phyloP scores from a whole-genome alignment of 2,888 invertebrate genomes.

The Tribolium freemani region DNA sequence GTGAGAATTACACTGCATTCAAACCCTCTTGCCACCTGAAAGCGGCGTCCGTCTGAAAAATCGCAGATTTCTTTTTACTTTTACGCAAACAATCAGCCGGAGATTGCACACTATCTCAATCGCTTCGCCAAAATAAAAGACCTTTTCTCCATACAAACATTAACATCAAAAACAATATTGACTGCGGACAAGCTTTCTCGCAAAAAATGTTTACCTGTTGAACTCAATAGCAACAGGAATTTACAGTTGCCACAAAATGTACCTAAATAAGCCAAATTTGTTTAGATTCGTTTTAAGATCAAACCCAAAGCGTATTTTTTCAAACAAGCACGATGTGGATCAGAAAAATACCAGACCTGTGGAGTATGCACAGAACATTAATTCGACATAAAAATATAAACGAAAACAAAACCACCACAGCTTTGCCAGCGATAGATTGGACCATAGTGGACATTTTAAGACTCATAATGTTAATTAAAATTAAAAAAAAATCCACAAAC shows the following conservation, averaged over 20 bases:
- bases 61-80: conserved; percentile 40
- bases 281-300: conserved; percentile 9
- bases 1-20: conserved; percentile 62
- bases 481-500: no score
- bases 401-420: no score
- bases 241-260: conserved; percentile 28
- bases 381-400: no score
- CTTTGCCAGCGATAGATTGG: no score
- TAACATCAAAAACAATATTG: conserved; percentile 30
- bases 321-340: no score
- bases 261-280: conserved; percentile 19
- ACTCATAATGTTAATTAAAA: no score
- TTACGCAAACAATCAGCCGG: conserved; percentile 6
- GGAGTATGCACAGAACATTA: no score
- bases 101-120: background rate
- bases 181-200: background rate
- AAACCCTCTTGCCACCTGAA: conserved; percentile 43
- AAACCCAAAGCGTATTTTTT: background rate
- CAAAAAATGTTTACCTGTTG: conserved; percentile 42
- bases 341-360: no score
- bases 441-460: no score
- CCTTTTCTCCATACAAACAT: conserved; percentile 4
- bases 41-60: conserved; percentile 32
- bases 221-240: conserved; percentile 29
- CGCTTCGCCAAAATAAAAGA: conserved; percentile 9